Evolutionary conservation across 1,140 invertebrate species (phyloP).

Genomic region (Brachionus koreanus): DNA sequence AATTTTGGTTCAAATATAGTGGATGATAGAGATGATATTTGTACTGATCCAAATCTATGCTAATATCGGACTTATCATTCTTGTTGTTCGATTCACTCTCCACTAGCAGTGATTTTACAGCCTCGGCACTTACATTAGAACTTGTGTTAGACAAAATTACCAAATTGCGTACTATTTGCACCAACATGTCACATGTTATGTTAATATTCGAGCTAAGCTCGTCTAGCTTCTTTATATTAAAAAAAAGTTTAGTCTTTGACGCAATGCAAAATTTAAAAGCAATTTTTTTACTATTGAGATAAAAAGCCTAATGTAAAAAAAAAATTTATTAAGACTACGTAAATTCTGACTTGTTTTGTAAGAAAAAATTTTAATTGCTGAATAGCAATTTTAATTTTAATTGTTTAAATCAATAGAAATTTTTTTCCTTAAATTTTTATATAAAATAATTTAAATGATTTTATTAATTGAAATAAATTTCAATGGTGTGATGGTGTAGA

Average conservation of each 20-base stretch:
- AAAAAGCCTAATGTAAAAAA: no score
- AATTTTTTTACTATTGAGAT: not conserved
- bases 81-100: not conserved
- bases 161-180: slow-evolving; percentile 19
- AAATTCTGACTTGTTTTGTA: not conserved
- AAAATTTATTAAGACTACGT: no score
- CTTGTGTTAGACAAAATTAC: slow-evolving; percentile 10
- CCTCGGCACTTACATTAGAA: slow-evolving; percentile 4
- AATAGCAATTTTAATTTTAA: no score
- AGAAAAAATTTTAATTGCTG: not conserved
- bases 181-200: slow-evolving; percentile 32
- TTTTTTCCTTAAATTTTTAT: no score
- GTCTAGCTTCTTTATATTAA: slow-evolving; percentile 5
- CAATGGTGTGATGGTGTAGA: no score
- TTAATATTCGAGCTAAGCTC: slow-evolving; percentile 28
- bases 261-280: no score
- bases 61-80: not conserved
- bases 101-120: not conserved
- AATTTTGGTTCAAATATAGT: slow-evolving; percentile 29
- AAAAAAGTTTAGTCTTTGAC: not conserved
- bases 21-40: slow-evolving; percentile 31
- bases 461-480: no score
- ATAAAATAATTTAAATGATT: no score
- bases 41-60: slow-evolving; percentile 2
- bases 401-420: no score